Evolutionary conservation across 2,113 vertebrate species (phyloP).

Genomic region (Podarcis cretensis): DNA sequence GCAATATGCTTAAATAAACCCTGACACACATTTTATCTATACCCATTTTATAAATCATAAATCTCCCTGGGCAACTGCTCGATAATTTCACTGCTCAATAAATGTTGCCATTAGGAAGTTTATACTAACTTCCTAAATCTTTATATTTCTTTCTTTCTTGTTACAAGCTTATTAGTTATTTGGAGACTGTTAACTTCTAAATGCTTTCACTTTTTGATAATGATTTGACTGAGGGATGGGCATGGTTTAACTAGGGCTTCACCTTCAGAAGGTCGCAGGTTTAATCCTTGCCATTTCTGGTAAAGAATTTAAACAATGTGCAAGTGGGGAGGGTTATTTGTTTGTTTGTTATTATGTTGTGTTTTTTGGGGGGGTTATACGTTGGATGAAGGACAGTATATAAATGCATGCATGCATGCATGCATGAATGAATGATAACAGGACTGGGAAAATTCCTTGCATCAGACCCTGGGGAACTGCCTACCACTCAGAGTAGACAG

Average conservation of each 20-base stretch:
- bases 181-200: not conserved
- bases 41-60: constrained; percentile 2
- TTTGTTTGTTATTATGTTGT: too few species aligned
- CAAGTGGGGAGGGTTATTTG: not conserved
- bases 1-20: not conserved
- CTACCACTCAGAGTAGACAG: not conserved
- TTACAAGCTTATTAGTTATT: not conserved
- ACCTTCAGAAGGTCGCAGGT: too few species aligned
- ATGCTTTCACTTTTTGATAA: not conserved
- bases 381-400: not conserved
- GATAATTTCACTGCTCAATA: constrained; percentile 4
- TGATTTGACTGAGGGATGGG: not conserved
- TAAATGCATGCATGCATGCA: too few species aligned
- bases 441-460: not conserved
- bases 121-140: not conserved
- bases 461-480: not conserved
- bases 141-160: not conserved
- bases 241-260: not conserved
- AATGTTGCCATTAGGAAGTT: constrained; percentile 9
- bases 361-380: too few species aligned
- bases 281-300: not conserved
- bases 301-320: not conserved
- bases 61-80: not conserved
- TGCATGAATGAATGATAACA: not conserved
- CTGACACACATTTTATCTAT: not conserved